Base-by-base conservation (phyloP, 2,113 vertebrate species). In the Macquaria ambigua region DNA sequence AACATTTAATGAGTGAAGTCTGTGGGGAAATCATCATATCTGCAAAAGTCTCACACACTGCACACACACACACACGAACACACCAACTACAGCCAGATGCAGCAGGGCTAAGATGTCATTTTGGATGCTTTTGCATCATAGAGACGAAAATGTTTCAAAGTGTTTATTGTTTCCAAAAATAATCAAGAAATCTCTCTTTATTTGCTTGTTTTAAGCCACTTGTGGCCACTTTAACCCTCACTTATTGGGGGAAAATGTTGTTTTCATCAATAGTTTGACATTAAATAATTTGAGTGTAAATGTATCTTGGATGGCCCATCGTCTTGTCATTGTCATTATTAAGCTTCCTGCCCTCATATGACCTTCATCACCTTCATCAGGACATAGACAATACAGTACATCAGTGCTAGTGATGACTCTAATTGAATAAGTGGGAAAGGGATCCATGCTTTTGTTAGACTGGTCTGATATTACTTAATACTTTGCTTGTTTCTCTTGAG, bases 1-100 rank as follows among this genome's bases (percentile, higher is more conserved):
- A 34, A 72, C 71, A 23, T 50, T 62, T 90, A 90, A 92, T 86
- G 74, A 86, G 85, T 20, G 1, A 67, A n/a, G 80, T 74, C 92
- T 62, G 37, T 48, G 23, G 92, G 91, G 92, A 92, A 92, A 89
- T 92, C 74, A 92, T 58, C 61, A 39, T 59, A 58, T 69, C n/a
- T 66, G 34, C 8, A 73, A 78, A 79, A 8, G 21, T 62, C 34
- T 64, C 62, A 34, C 21, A 21, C 48, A 39, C 59, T 39, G 28
- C 9, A 56, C 23, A 16, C 55, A 8, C 5, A 70, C 10, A 69
- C 41, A 84, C 56, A 31, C 46, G 41, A 5, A 21, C 7, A 58
- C 12, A 28, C 53, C 6, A 28, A 52, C 39, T 67, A 37, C 37
- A 73, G 3, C 15, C 52, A 58, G 63, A 66, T 34, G 39, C 58